phyloP scores from a whole-genome alignment of 2,797 vertebrate genomes.

The Diceros bicornis region DNA sequence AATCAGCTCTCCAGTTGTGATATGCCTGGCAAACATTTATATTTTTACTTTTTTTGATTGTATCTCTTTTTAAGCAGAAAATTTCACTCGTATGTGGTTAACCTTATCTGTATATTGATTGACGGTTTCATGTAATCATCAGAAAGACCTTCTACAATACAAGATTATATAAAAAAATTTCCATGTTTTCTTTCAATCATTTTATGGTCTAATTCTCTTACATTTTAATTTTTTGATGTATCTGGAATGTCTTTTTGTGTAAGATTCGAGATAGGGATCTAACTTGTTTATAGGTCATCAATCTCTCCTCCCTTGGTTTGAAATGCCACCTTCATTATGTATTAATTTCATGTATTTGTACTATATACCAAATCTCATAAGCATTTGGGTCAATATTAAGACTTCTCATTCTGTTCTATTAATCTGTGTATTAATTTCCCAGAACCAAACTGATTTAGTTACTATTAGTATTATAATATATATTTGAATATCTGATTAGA shows the following conservation, averaged over 20 bases:
- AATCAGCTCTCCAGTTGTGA: not conserved
- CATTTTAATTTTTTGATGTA: not conserved
- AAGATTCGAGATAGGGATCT: not conserved
- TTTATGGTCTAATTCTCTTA: not conserved
- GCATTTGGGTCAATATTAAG: not conserved
- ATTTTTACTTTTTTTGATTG: not conserved
- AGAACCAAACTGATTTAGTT: not conserved
- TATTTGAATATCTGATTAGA: not conserved
- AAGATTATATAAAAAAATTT: not conserved
- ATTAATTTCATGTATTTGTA: not conserved
- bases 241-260: not conserved
- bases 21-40: not conserved
- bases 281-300: not conserved
- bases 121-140: not conserved
- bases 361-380: not conserved
- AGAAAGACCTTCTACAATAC: not conserved
- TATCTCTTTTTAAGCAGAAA: not conserved
- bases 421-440: not conserved
- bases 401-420: not conserved
- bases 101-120: not conserved
- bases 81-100: not conserved
- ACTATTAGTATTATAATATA: not conserved
- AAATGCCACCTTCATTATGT: not conserved
- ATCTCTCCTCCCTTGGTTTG: not conserved
- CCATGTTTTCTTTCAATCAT: not conserved